Evolutionary conservation across 2,888 invertebrate species (phyloP).

Genomic region (Ornithoptera alexandrae): DNA sequence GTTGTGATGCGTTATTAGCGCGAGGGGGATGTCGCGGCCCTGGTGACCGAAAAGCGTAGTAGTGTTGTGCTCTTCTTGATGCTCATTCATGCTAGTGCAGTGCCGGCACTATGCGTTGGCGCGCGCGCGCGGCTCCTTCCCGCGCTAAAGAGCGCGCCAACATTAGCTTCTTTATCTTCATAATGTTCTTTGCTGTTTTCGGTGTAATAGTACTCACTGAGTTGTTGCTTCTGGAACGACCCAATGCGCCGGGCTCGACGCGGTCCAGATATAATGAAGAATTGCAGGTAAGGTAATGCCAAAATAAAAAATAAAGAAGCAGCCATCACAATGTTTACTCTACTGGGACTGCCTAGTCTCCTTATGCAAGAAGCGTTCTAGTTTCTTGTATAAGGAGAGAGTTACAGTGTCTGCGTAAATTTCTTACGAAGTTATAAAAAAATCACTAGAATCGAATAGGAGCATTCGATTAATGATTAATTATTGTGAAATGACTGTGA

Average conservation of each 20-base stretch:
- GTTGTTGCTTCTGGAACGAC: slow-evolving; percentile 81
- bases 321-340: not conserved
- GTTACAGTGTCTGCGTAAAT: no score
- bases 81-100: slow-evolving; percentile 54
- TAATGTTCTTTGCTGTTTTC: slow-evolving; percentile 94
- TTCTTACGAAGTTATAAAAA: no score
- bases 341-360: no score
- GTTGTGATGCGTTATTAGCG: slow-evolving; percentile 48
- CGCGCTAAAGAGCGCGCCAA: slow-evolving; percentile 89
- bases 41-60: slow-evolving; percentile 48
- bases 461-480: no score
- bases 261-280: slow-evolving; percentile 85
- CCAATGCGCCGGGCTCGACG: slow-evolving; percentile 75
- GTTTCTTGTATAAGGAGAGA: no score
- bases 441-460: no score
- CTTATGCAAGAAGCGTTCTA: no score
- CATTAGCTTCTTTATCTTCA: slow-evolving; percentile 93
- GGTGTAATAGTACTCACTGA: slow-evolving; percentile 93
- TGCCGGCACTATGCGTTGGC: slow-evolving; percentile 70
- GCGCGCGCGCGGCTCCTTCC: slow-evolving; percentile 69
- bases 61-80: slow-evolving; percentile 48
- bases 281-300: slow-evolving; percentile 72
- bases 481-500: no score
- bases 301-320: not conserved
- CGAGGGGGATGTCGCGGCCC: slow-evolving; percentile 48